Conservation (phyloP, 2,113 vertebrate genomes). For the Martes martes region DNA sequence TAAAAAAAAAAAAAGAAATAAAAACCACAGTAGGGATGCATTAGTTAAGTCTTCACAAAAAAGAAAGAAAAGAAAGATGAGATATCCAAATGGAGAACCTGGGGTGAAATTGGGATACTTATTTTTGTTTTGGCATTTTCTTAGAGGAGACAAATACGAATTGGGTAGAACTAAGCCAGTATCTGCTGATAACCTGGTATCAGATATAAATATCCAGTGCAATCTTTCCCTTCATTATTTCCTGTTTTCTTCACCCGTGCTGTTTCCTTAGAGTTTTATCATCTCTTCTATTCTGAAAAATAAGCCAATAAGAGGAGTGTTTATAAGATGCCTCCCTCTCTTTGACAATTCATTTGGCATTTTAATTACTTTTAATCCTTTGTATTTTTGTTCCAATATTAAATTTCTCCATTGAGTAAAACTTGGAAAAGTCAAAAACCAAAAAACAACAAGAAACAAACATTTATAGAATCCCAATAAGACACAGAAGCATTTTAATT, state of each 20-base stretch:
- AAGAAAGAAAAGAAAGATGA: too few relatives aligned
- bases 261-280: neutral
- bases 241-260: neutral
- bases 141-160: neutral
- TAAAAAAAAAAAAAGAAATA: too few relatives aligned
- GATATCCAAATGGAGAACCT: neutral
- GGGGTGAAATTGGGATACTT: neutral
- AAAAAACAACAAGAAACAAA: neutral
- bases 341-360: neutral
- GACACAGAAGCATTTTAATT: neutral
- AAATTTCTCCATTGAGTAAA: neutral
- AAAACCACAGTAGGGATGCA: neutral
- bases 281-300: neutral
- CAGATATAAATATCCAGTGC: neutral
- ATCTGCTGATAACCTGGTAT: neutral
- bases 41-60: neutral
- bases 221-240: neutral
- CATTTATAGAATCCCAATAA: neutral
- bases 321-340: neutral
- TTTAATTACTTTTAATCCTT: slow-evolving; percentile 22
- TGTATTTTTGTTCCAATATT: neutral
- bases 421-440: neutral
- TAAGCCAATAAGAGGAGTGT: neutral
- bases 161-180: neutral
- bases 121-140: neutral